Base-by-base conservation (phyloP, 23 tunicate genomes). In the Diplosoma virens region DNA sequence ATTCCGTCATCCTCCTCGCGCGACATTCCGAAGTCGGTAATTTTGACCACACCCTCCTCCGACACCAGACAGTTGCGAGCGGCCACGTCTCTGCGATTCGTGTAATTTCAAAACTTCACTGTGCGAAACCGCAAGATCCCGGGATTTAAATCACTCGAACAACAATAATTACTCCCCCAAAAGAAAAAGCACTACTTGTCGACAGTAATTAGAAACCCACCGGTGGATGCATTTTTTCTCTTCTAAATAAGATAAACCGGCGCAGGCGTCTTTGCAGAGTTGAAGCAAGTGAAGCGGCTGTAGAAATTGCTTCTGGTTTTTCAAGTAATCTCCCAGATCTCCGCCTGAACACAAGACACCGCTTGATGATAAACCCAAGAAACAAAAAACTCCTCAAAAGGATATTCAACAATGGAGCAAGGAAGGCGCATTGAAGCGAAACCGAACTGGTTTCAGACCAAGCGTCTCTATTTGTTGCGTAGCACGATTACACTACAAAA, bases 21-120 rank as follows among this genome's bases (percentile, higher is more conserved):
- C 25, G 97, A 90, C 97, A 90, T 90, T 52, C 97, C 97, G 54
- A 90, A 90, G 58, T 90, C 97, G 0, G 97, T 90, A 6, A 90
- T 90, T 67, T 90, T 90, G 5, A 90, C 86, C 41, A 66, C 56
- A 5, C 31, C 25, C 3, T 36, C 36, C 0, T 90, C 73, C 0
- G 82, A 25, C 2, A 90, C 85, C 16, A 90, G 68, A 53, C 97
- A 90, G 41, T 90, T 90, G 0, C 97, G 60, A 17, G 97, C 97
- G 4, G 97, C 97, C 20, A 90, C 97, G 59, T 90, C 97, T 65
- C 97, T 89, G 53, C n/a, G 1, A 47, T 20, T 41, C n/a, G n/a
- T n/a, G n/a, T n/a, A n/a, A n/a, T n/a, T n/a, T n/a, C n/a, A n/a
- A n/a, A n/a, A n/a, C n/a, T n/a, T n/a, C n/a, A n/a, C n/a, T n/a